phyloP scores from a whole-genome alignment of 2,888 invertebrate species.

The Drosophila paranaensis region DNA sequence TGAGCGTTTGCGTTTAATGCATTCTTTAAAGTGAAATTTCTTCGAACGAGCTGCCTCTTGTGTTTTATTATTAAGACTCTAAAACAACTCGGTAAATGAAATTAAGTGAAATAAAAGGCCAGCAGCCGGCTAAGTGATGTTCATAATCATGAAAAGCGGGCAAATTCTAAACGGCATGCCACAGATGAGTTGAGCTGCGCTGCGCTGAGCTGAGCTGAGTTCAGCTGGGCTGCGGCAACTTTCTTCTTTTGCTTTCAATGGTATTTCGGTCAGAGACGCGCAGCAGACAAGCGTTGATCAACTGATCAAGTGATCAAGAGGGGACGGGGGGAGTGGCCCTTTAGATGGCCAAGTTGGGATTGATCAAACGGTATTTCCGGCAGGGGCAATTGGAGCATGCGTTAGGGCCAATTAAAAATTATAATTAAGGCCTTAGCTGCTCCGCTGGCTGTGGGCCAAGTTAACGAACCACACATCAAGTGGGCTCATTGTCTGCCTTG shows the following conservation, averaged over 20 bases:
- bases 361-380: constrained; percentile 77
- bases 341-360: constrained; percentile 23
- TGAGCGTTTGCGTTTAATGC: constrained; percentile 52
- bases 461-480: constrained; percentile 14
- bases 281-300: constrained; percentile 33
- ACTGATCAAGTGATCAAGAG: constrained; percentile 15
- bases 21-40: constrained; percentile 78
- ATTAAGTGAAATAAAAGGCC: constrained; percentile 73
- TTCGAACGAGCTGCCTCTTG: constrained; percentile 5
- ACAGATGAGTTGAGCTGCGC: background rate
- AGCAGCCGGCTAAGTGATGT: constrained; percentile 52
- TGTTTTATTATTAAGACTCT: constrained; percentile 49
- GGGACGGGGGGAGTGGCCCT: constrained; percentile 7
- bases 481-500: constrained; percentile 14
- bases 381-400: constrained; percentile 49
- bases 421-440: constrained; percentile 47
- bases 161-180: constrained; percentile 52
- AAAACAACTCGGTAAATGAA: constrained; percentile 71
- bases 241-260: constrained; percentile 76
- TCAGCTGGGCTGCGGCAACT: constrained; percentile 36
- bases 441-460: constrained; percentile 6
- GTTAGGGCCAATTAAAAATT: constrained; percentile 54
- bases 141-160: constrained; percentile 54
- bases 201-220: background rate
- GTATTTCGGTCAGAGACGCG: constrained; percentile 75